These are phyloP conservation scores for Megalonaias nervosa DNA, from an alignment of 1,140 invertebrate species.

Conservation along the genomic window DNA sequence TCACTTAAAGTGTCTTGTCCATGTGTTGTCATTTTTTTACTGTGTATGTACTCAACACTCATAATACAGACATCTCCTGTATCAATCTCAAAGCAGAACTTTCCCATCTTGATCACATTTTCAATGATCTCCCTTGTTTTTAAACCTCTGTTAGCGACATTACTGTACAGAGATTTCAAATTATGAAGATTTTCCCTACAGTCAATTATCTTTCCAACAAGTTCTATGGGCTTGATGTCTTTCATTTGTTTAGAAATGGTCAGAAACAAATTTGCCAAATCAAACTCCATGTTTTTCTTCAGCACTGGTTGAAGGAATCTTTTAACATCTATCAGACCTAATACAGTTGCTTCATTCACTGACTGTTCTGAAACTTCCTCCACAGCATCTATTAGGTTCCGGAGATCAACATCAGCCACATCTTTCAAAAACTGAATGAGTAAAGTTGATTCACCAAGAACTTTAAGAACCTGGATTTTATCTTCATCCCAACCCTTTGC, in stretches of 20 bases:
- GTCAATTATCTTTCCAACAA: slow-evolving; percentile 29
- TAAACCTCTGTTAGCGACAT: slow-evolving; percentile 36
- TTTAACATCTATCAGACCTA: slow-evolving; percentile 32
- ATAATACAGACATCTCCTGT: too few species aligned
- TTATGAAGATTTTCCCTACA: slow-evolving; percentile 32
- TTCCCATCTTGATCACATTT: slow-evolving; percentile 6
- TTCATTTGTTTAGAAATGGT: neutral
- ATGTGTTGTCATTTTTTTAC: neutral
- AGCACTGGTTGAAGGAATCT: slow-evolving; percentile 20
- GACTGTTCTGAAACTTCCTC: slow-evolving; percentile 41
- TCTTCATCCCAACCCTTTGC: neutral
- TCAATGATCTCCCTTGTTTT: slow-evolving; percentile 40
- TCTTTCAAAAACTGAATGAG: slow-evolving; percentile 31
- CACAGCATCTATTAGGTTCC: slow-evolving; percentile 43
- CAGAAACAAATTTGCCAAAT: slow-evolving; percentile 3
- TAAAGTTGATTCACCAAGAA: slow-evolving; percentile 11
- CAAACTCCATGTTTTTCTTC: neutral
- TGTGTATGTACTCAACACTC: neutral
- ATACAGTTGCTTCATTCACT: slow-evolving; percentile 37
- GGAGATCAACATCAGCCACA: slow-evolving; percentile 24
- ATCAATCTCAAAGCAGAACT: neutral
- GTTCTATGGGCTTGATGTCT: neutral
- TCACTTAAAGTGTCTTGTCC: slow-evolving; percentile 11
- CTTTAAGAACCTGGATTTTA: slow-evolving; percentile 15
- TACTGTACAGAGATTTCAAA: slow-evolving; percentile 33